Evolutionary conservation across 2,888 invertebrate genomes (phyloP).

Genomic region (Cryptophagus acutangulus): DNA sequence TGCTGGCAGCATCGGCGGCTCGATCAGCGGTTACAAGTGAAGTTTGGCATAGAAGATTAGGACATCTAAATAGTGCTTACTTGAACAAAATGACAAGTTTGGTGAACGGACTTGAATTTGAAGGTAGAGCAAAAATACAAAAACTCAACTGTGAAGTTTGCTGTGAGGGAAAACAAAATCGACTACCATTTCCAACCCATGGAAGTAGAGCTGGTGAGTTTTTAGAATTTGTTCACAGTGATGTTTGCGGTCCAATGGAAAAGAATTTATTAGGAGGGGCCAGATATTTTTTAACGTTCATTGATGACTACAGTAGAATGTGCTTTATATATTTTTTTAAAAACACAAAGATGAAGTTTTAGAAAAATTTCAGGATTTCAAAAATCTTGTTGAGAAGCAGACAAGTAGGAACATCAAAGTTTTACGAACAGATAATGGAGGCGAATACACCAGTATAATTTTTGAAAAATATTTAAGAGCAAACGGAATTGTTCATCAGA

Average conservation of each 20-base stretch:
- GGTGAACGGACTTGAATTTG: neutral
- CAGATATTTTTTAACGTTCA: neutral
- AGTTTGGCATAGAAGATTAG: constrained; percentile 23
- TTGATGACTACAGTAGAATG: neutral
- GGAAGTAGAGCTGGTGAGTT: neutral
- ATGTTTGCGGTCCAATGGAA: neutral
- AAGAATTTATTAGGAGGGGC: neutral
- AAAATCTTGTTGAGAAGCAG: neutral
- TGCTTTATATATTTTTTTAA: neutral
- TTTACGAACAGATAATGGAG: neutral
- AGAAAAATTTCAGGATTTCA: neutral
- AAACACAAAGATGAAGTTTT: neutral
- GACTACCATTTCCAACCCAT: neutral
- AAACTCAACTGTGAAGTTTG: constrained; percentile 4
- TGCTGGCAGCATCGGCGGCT: neutral
- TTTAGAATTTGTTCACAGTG: constrained; percentile 1
- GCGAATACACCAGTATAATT: neutral
- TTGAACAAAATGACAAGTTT: constrained; percentile 16
- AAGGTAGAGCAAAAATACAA: neutral
- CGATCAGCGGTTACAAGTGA: constrained; percentile 4
- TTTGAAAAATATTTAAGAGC: neutral
- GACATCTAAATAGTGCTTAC: constrained; percentile 16
- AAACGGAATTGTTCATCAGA: neutral
- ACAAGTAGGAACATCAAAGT: neutral
- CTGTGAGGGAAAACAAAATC: constrained; percentile 6